These are phyloP conservation scores for Eilema caniola DNA, from an alignment of 2,888 invertebrate species.

Conservation along the genomic window DNA sequence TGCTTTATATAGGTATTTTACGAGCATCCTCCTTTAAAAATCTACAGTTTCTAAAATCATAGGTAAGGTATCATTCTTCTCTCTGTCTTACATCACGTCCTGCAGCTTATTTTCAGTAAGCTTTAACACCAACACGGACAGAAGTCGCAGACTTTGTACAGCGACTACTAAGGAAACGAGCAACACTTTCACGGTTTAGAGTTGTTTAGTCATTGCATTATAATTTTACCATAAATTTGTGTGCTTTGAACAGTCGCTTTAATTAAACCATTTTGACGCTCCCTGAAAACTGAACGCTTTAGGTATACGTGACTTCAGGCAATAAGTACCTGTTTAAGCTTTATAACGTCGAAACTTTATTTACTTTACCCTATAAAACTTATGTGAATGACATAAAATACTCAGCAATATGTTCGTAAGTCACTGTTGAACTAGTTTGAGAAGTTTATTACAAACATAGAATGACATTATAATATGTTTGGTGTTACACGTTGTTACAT, in stretches of 20 bases:
- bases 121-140: background rate
- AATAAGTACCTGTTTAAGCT: conserved; percentile 22
- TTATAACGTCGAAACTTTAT: conserved; percentile 19
- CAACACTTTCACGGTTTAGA: background rate
- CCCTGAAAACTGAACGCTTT: conserved; percentile 8
- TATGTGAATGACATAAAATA: conserved; percentile 22
- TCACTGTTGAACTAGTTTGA: conserved; percentile 18
- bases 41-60: too few relatives aligned
- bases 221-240: conserved; percentile 2
- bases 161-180: background rate
- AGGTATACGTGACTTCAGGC: conserved; percentile 20
- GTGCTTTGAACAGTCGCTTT: background rate
- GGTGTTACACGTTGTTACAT: too few relatives aligned
- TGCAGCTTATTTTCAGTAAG: background rate
- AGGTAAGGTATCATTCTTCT: too few relatives aligned
- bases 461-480: background rate
- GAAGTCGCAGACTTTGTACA: background rate
- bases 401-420: conserved; percentile 8
- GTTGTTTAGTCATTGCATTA: background rate
- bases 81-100: background rate
- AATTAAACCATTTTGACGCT: conserved; percentile 4
- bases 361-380: conserved; percentile 16
- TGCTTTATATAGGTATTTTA: too few relatives aligned
- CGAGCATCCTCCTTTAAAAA: too few relatives aligned
- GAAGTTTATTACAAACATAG: background rate